Evolutionary conservation across 1,140 invertebrate species (phyloP), one percentile per base, ranked within the genome.

Genomic region (Drosophila murphyi): DNA sequence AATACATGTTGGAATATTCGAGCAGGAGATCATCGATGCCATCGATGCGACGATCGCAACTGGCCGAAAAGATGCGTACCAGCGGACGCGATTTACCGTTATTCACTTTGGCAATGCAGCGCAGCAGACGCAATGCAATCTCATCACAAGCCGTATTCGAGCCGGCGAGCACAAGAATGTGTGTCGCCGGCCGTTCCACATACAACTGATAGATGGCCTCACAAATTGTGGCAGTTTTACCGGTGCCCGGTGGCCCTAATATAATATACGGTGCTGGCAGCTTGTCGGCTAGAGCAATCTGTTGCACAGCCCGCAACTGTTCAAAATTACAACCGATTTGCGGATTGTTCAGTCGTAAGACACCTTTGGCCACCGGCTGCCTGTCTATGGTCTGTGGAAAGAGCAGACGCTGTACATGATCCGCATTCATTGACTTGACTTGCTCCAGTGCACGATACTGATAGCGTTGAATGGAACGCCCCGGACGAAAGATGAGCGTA

Each of bases 91-190:
- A 31, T 1, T 85, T 74, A 32, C 39, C 20, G 20, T 20, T 20
- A 20, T 61, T 6, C 5, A 57, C 63, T 65, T 93, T 81, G 80
- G 92, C 75, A 75, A 91, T 72, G 68, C 91, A 35, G 32, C 62
- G 51, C 62, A 95, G 72, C 77, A 96, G 89, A 77, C 94, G 91
- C 62, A 94, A 85, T 0, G 95, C 93, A n/a, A 96, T 93, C 51
- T 96, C 94, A 94, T 97, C 96, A 29, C 96, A 96, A 47, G 96
- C 96, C 77, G 95, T 94, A 92, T 97, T 97, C 0, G 96, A 97
- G 5, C 96, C 95, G 4, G 96, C 94, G 70, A 95, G 95, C 28
- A 96, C 94, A 12, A 97, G 91, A 50, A 97, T 93, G 62, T 93
- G 91, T 5, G 93, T 93, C 2, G 93, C 83, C 4, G 93, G 92